Evolutionary conservation across 2,888 invertebrate genomes (phyloP).

Genomic region (Allophyes oxyacanthae): DNA sequence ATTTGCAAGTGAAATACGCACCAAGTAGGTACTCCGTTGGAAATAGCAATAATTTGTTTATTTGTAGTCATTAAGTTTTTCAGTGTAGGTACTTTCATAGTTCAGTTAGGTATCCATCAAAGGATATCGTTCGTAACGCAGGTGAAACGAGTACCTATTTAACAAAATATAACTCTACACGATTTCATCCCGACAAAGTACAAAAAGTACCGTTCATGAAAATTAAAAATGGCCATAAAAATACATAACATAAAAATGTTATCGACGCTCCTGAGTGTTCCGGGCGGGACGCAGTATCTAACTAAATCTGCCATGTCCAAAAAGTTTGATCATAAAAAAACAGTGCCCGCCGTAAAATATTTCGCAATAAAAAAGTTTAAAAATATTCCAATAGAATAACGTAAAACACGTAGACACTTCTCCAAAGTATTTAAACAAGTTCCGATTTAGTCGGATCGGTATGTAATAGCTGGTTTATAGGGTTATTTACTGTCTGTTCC

Average conservation of each 20-base stretch:
- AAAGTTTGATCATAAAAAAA: slow-evolving; percentile 63
- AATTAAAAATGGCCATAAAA: slow-evolving; percentile 17
- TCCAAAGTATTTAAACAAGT: slow-evolving; percentile 27
- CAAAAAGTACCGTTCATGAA: neutral
- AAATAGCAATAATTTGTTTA: too few species aligned
- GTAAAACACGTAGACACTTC: slow-evolving; percentile 24
- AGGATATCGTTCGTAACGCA: too few species aligned
- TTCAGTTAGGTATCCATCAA: too few species aligned
- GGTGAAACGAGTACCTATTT: too few species aligned
- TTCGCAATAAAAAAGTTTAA: slow-evolving; percentile 61
- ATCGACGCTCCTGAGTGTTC: slow-evolving; percentile 33
- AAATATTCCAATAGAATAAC: slow-evolving; percentile 36
- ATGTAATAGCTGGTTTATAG: slow-evolving; percentile 24
- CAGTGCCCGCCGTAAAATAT: slow-evolving; percentile 59
- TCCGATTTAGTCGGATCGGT: slow-evolving; percentile 1
- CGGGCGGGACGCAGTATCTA: slow-evolving; percentile 33
- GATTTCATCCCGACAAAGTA: too few species aligned
- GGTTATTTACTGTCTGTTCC: slow-evolving; percentile 5
- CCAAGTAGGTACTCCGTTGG: too few species aligned
- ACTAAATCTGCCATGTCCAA: slow-evolving; percentile 53
- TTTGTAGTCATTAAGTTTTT: too few species aligned
- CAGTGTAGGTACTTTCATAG: too few species aligned
- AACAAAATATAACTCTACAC: too few species aligned
- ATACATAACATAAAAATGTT: slow-evolving; percentile 48
- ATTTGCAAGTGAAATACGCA: too few species aligned